A percentile compares a stretch with the other conserved stretches of the same genome.
These are phyloP conservation scores for Pristiophorus japonicus DNA, from an alignment of 2,113 vertebrate genomes.

Conservation along the genomic window DNA sequence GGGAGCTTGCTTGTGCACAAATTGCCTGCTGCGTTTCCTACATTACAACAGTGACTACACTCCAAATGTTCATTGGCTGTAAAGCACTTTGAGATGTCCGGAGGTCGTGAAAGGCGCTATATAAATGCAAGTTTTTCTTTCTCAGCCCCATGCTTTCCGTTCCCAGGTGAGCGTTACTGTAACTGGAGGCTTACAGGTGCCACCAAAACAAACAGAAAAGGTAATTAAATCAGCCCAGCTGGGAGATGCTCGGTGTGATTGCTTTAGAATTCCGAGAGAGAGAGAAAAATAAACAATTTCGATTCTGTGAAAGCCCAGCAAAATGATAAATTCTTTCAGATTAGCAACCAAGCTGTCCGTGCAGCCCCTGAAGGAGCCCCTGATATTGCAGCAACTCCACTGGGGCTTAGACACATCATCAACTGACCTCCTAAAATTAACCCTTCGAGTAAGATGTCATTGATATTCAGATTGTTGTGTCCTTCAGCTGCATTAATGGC, in stretches of 20 bases:
- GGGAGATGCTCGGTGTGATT: not conserved
- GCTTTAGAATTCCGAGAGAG: not conserved
- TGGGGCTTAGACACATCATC: not conserved
- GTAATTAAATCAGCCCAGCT: not conserved
- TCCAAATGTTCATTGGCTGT: too few relatives aligned
- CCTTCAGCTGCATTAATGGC: not conserved
- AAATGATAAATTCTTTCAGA: not conserved
- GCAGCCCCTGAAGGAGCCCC: not conserved
- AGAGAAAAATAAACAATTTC: not conserved
- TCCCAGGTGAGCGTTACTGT: not conserved
- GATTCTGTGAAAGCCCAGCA: not conserved
- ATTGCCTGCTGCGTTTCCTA: too few relatives aligned
- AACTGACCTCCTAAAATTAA: not conserved
- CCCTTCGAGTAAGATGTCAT: not conserved
- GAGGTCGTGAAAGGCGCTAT: too few relatives aligned
- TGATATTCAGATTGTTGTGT: not conserved
- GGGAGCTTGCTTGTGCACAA: too few relatives aligned
- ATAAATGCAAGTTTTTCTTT: too few relatives aligned
- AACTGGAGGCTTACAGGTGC: not conserved
- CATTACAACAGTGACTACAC: too few relatives aligned
- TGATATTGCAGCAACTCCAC: too few relatives aligned
- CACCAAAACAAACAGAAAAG: not conserved
- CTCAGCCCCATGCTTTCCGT: not conserved
- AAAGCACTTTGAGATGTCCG: too few relatives aligned
- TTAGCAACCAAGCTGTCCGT: not conserved